These are phyloP conservation scores for Perizoma affinitatum DNA, from an alignment of 2,888 invertebrate genomes.

Conservation along the genomic window DNA sequence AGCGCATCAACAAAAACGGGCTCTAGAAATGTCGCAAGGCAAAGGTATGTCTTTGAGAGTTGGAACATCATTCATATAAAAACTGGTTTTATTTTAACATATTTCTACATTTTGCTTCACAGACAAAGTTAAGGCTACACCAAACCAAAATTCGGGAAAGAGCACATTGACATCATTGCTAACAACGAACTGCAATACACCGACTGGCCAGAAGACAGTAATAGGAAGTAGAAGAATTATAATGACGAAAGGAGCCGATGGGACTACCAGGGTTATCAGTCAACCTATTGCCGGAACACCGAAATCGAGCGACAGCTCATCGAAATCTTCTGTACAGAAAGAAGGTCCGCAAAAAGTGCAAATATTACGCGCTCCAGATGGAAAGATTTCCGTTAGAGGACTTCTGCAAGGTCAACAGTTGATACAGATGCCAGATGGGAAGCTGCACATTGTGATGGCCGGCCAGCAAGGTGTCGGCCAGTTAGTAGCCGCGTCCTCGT, in stretches of 20 bases:
- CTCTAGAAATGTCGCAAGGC: conserved; percentile 87
- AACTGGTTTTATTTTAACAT: not conserved
- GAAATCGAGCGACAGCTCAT: conserved; percentile 52
- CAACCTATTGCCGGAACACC: conserved; percentile 78
- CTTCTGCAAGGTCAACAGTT: conserved; percentile 96
- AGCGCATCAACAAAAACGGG: conserved; percentile 94
- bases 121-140: conserved; percentile 70
- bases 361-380: conserved; percentile 95
- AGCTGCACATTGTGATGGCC: conserved; percentile 92
- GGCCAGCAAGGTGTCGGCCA: conserved; percentile 84
- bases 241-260: conserved; percentile 90
- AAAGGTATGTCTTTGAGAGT: conserved; percentile 24
- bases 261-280: conserved; percentile 86
- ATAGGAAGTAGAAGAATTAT: conserved; percentile 87
- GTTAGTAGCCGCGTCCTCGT: conserved; percentile 67
- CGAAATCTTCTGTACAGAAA: conserved; percentile 63
- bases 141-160: conserved; percentile 84
- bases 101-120: conserved; percentile 35
- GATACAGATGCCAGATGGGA: conserved; percentile 96
- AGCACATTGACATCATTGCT: conserved; percentile 87
- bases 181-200: conserved; percentile 76
- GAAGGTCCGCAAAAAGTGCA: conserved; percentile 91
- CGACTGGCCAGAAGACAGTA: conserved; percentile 86
- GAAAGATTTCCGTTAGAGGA: conserved; percentile 95
- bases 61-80: not conserved